phyloP scores from a whole-genome alignment of 2,888 invertebrate genomes.

The Polydrusus pterygomalis region DNA sequence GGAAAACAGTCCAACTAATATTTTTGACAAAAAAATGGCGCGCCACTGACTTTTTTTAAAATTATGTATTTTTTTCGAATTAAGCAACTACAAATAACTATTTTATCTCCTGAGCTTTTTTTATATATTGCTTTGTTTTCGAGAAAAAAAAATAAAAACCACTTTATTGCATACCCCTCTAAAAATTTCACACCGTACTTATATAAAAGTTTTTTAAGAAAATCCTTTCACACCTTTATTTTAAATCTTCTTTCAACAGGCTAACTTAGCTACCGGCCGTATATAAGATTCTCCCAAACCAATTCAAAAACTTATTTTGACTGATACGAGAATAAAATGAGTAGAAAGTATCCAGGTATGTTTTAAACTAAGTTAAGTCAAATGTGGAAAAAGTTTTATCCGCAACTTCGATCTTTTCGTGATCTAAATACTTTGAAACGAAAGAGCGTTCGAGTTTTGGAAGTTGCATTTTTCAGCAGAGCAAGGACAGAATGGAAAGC shows the following conservation, averaged over 20 bases:
- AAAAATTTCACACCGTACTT: no score
- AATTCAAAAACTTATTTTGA: neutral
- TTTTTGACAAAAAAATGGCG: no score
- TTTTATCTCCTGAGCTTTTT: no score
- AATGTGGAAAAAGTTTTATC: conserved; percentile 9
- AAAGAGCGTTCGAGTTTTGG: neutral
- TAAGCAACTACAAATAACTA: no score
- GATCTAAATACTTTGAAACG: conserved; percentile 6
- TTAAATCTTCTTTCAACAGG: neutral
- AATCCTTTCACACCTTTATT: neutral
- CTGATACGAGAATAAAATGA: conserved; percentile 10
- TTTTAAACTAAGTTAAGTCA: conserved; percentile 22
- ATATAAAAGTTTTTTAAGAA: neutral
- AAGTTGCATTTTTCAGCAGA: conserved; percentile 2
- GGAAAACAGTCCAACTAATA: no score
- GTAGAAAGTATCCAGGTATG: conserved; percentile 8
- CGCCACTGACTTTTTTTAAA: no score
- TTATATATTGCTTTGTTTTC: no score
- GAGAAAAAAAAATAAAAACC: no score
- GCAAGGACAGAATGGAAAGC: neutral
- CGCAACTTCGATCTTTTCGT: conserved; percentile 17
- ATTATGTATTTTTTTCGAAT: no score
- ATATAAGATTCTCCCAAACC: neutral
- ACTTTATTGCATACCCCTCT: no score
- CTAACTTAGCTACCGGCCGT: neutral